These are phyloP conservation scores for Oreortyx pictus DNA, from an alignment of 2,797 vertebrate genomes.

Conservation along the genomic window DNA sequence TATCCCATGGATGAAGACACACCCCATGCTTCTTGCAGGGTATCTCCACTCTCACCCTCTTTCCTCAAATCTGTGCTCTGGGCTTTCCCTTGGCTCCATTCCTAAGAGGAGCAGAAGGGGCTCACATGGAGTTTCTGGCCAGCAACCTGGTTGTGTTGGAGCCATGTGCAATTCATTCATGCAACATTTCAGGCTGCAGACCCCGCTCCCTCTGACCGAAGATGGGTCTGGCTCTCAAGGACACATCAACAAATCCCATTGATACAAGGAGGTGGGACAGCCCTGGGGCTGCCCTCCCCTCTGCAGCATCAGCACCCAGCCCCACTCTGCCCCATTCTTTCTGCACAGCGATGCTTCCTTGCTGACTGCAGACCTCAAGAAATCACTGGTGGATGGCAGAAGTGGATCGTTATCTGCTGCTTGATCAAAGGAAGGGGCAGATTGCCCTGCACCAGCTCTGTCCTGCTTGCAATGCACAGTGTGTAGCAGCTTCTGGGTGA, in stretches of 20 bases:
- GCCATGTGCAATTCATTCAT: not conserved
- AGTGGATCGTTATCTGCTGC: not conserved
- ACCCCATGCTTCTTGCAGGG: not conserved
- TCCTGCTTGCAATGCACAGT: not conserved
- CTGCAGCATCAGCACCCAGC: not conserved
- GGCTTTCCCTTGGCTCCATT: not conserved
- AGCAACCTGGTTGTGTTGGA: not conserved
- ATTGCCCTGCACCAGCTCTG: fast-evolving
- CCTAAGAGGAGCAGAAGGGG: not conserved
- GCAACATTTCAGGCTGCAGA: not conserved
- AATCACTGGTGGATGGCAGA: not conserved
- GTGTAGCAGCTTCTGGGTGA: not conserved
- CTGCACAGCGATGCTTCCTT: not conserved
- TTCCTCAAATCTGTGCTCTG: not conserved
- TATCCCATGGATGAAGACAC: not conserved
- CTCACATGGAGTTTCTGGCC: not conserved
- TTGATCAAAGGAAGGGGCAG: not conserved
- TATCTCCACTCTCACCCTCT: not conserved
- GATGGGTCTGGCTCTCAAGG: not conserved
- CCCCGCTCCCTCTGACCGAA: not conserved
- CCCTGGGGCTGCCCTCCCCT: not conserved
- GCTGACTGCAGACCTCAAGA: not conserved
- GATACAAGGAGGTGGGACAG: not conserved
- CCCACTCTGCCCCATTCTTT: not conserved
- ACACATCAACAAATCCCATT: not conserved